Evolutionary conservation across 2,888 invertebrate genomes (phyloP), one percentile per base, ranked within the genome.

Genomic region (Diaphora mendica): DNA sequence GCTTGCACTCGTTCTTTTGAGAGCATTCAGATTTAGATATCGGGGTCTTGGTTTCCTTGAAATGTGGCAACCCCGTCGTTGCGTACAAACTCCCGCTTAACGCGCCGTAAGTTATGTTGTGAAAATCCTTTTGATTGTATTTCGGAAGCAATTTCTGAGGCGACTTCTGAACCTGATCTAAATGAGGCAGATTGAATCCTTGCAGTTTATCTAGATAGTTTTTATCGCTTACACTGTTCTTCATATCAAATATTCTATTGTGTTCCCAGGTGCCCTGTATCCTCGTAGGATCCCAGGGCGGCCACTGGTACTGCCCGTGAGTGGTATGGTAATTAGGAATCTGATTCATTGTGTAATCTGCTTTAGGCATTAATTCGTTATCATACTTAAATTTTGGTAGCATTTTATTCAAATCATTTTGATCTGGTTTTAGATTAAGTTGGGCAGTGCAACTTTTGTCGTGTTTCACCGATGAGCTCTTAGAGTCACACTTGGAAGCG

Each of bases 281-380:
- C 39, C 96, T 88, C 15, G 95, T 87, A 33, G 94, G 93, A 80
- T 96, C 96, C 96, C 96, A 96, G 3, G 95, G 94, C 42, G 97
- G 97, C 96, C 97, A 97, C 83, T 96, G 96, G 82, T 97, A 97
- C 85, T 97, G 97, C 0, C 95, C 91, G 78, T 96, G 96, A 0
- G 96, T 96, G 68, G 97, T 96, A 85, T 97, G 97, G 85, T 97
- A 97, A 86, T 97, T 97, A 2, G 97, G 97, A 70, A 97, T 96
- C 83, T 97, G 97, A 90, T 97, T 97, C 91, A 96, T 96, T 2
- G 96, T 90, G 83, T 97, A 97, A 83, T 97, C 97, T 0, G 97
- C 95, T 85, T 96, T 96, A 0, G 96, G 95, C 26, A 96, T 91
- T 44, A 96, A 83, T 76, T 96, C 96, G 78, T 96, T 96, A 80